Base-by-base conservation (phyloP, 2,797 vertebrate genomes). In the Falco biarmicus region DNA sequence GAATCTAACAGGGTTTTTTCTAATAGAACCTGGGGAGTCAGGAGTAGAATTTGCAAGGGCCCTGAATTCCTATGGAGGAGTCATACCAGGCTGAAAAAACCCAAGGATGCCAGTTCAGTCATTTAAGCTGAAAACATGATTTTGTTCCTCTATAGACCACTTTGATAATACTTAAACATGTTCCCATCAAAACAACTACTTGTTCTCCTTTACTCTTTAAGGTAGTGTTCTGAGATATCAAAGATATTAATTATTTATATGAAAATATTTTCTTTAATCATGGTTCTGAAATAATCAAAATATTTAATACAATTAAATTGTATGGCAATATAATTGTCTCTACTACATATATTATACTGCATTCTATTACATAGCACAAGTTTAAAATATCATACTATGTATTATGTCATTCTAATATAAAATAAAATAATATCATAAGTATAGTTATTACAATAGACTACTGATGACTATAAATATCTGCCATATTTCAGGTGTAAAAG, bases 51-150 rank as follows among this genome's bases (percentile, higher is more conserved):
- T 41, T 90, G 17, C 5, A 2, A 28, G 1, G 2, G 26, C 6
- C 4, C 15, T 18, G 8, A 41, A 0, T 39, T 75, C 15, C 34
- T 73, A 37, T 0, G 0, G 9, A 69, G 61, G 10, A 71, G 5
- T 29, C 1, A 0, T 43, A 82, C 1, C 0, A 84, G n/a, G 15
- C n/a, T 91, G 37, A 91, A 61, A 0, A 4, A 83, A 93, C 85
- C 59, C 22, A 83, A 83, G 41, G 31, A 6, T 59, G 19, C 11
- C 18, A 39, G 32, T 74, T 95, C 26, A 71, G 53, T 57, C 17
- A 43, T 37, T 71, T 68, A 54, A 64, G 25, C 26, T 48, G 32
- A 59, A 86, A 85, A 87, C 0, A 0, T 43, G 22, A 81, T 21
- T 84, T 80, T 80, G 11, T 50, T 84, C 37, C 53, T 77, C 18